These are phyloP conservation scores for Maniola jurtina DNA, from an alignment of 1,140 invertebrate genomes.

Conservation along the genomic window DNA sequence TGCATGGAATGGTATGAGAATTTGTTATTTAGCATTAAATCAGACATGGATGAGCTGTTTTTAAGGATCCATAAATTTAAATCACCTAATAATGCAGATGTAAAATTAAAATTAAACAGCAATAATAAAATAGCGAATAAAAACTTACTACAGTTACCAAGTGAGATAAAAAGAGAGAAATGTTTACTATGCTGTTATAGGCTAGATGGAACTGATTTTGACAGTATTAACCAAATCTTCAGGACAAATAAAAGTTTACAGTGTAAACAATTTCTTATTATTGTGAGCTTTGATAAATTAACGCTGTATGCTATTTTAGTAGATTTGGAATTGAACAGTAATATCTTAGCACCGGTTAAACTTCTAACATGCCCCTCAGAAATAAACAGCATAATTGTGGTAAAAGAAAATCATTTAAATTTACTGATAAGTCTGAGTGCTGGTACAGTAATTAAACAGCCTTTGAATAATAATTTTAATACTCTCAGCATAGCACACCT, in stretches of 20 bases:
- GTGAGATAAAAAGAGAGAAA: not conserved
- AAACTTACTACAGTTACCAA: constrained; percentile 11
- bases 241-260: constrained; percentile 19
- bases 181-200: constrained; percentile 15
- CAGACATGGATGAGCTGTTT: constrained; percentile 34
- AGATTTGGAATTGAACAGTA: constrained; percentile 24
- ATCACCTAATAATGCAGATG: constrained; percentile 30
- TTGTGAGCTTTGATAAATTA: constrained; percentile 53
- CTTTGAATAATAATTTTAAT: constrained; percentile 26
- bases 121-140: constrained; percentile 28
- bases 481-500: constrained; percentile 46
- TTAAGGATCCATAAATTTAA: constrained; percentile 44
- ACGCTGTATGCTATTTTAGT: constrained; percentile 47
- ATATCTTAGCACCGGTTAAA: constrained; percentile 36
- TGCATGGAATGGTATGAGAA: constrained; percentile 31
- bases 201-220: constrained; percentile 31
- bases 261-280: constrained; percentile 37
- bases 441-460: constrained; percentile 51
- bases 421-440: constrained; percentile 46
- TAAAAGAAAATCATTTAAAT: constrained; percentile 29
- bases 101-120: constrained; percentile 10
- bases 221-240: constrained; percentile 38
- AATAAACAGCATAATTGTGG: constrained; percentile 46
- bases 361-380: constrained; percentile 50
- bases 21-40: constrained; percentile 41